Evolutionary conservation across 2,797 vertebrate species (phyloP).

Genomic region (Sciurus vulgaris): DNA sequence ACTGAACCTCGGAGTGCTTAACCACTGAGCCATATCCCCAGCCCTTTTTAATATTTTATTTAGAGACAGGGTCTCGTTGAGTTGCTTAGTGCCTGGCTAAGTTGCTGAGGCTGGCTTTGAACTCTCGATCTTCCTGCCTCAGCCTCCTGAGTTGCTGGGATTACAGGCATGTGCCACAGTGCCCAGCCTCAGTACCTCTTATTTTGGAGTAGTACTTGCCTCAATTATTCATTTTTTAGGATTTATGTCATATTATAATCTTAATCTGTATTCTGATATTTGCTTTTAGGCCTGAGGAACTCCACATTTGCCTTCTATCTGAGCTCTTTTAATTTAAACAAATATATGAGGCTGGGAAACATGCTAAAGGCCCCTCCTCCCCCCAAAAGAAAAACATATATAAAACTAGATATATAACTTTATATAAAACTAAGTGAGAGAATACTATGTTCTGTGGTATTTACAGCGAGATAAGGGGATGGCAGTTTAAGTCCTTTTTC

Average conservation of each 20-base stretch:
- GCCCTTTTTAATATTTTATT: no score
- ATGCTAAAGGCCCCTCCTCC: not conserved
- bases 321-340: constrained; percentile 10
- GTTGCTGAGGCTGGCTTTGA: no score
- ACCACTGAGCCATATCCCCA: no score
- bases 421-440: not conserved
- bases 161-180: no score
- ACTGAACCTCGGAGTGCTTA: no score
- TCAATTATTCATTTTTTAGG: not conserved
- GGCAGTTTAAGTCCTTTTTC: not conserved
- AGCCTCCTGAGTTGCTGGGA: no score
- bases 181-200: no score
- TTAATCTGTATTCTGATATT: not conserved
- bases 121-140: no score
- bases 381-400: no score
- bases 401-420: not conserved
- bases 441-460: not conserved
- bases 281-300: not conserved
- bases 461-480: not conserved
- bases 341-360: not conserved
- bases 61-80: no score
- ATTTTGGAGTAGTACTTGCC: not conserved
- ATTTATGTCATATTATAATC: not conserved
- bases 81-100: no score
- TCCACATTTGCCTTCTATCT: not conserved